A percentile compares a stretch with the other conserved stretches of the same genome.
These are phyloP conservation scores for Platyrinchus mystaceus DNA, from an alignment of 2,797 vertebrate species.

Conservation along the genomic window DNA sequence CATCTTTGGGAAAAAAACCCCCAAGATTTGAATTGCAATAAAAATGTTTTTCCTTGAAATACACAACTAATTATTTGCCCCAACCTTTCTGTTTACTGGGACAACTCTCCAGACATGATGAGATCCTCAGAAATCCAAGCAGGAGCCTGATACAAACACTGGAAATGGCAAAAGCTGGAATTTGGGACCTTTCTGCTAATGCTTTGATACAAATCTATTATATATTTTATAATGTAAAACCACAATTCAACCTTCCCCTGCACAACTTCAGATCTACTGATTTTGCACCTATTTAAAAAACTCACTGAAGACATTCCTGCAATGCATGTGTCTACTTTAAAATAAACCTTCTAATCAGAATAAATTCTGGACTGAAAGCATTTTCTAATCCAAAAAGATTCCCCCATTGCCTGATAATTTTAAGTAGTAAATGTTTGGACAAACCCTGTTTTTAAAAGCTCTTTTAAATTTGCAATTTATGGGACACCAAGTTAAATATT, in stretches of 20 bases:
- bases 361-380: not conserved
- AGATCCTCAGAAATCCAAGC: not conserved
- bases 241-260: not conserved
- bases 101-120: fast-evolving
- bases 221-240: not conserved
- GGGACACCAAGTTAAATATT: conserved; percentile 1
- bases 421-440: not conserved
- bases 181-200: fast-evolving
- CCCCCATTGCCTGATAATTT: not conserved
- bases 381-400: not conserved
- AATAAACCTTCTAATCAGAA: not conserved
- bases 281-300: not conserved
- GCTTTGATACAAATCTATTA: not conserved
- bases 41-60: not conserved
- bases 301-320: not conserved
- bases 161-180: not conserved
- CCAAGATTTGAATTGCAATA: not conserved
- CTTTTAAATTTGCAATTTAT: not conserved
- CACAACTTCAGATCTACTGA: not conserved
- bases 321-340: not conserved
- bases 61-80: not conserved
- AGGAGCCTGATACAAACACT: not conserved
- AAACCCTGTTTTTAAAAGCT: not conserved
- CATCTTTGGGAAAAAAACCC: too few species aligned
- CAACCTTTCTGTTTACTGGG: not conserved